phyloP scores from a whole-genome alignment of 2,888 invertebrate genomes.

The Amiota communis region DNA sequence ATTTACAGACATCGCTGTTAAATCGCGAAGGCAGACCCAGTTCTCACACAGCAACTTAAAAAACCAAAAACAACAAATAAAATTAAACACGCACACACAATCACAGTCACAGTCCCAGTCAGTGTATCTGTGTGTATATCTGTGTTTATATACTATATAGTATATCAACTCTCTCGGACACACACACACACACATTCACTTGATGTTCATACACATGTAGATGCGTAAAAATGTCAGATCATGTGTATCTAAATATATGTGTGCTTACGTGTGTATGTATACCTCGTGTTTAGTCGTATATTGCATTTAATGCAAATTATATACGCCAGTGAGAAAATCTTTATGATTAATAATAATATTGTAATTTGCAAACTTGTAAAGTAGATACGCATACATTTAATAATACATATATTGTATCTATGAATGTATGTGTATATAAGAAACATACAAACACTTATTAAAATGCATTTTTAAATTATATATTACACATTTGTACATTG shows the following conservation, averaged over 20 bases:
- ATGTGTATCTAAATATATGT: constrained; percentile 9
- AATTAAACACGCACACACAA: constrained; percentile 63
- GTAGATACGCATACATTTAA: background rate
- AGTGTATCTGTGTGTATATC: background rate
- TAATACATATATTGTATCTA: background rate
- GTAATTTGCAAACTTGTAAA: background rate
- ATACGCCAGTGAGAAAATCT: constrained; percentile 16
- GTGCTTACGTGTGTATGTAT: background rate
- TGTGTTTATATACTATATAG: background rate
- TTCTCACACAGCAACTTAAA: constrained; percentile 62
- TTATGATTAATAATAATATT: background rate
- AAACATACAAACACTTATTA: background rate
- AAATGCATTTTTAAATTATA: no score
- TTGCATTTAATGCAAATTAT: constrained; percentile 21
- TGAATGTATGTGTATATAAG: background rate
- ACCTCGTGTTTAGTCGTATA: background rate
- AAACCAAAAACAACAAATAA: constrained; percentile 51
- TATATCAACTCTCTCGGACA: background rate
- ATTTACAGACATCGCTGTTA: constrained; percentile 47
- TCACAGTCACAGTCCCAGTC: background rate
- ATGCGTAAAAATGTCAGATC: constrained; percentile 29
- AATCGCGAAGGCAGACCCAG: constrained; percentile 62
- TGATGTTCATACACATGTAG: constrained; percentile 17
- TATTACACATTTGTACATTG: no score
- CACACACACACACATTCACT: constrained; percentile 27